phyloP scores from a whole-genome alignment of 2,113 vertebrate species.

The Enhydra lutris region DNA sequence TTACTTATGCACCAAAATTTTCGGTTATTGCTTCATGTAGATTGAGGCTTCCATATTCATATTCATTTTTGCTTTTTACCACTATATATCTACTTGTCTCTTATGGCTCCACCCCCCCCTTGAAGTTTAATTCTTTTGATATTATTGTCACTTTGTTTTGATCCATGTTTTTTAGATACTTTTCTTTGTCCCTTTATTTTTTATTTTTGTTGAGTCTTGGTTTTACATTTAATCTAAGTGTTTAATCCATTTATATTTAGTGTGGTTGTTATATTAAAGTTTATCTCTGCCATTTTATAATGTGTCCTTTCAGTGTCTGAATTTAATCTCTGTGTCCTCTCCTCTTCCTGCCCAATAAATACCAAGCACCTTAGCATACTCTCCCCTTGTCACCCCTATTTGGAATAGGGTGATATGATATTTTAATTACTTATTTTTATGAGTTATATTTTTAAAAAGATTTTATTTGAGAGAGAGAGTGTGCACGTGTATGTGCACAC shows the following conservation, averaged over 20 bases:
- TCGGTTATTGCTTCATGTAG: neutral
- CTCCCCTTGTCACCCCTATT: neutral
- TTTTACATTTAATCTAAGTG: neutral
- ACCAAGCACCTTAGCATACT: neutral
- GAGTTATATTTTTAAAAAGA: neutral
- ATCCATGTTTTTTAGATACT: neutral
- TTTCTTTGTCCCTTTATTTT: neutral
- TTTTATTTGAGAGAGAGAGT: neutral
- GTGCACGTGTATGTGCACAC: accelerated
- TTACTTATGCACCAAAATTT: neutral
- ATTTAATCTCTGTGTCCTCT: neutral
- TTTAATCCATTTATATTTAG: conserved; percentile 33
- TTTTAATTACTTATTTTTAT: neutral
- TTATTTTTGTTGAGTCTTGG: neutral
- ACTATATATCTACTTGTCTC: neutral
- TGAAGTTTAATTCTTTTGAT: conserved; percentile 18
- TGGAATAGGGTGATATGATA: neutral
- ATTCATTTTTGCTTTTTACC: neutral
- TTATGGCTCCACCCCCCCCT: neutral
- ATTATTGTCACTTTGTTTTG: neutral
- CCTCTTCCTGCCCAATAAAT: neutral
- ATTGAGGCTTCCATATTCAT: neutral
- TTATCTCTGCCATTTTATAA: neutral
- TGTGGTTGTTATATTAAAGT: neutral
- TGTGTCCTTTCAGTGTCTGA: neutral